Evolutionary conservation across 2,797 vertebrate genomes (phyloP).

Genomic region (Luscinia megarhynchos): DNA sequence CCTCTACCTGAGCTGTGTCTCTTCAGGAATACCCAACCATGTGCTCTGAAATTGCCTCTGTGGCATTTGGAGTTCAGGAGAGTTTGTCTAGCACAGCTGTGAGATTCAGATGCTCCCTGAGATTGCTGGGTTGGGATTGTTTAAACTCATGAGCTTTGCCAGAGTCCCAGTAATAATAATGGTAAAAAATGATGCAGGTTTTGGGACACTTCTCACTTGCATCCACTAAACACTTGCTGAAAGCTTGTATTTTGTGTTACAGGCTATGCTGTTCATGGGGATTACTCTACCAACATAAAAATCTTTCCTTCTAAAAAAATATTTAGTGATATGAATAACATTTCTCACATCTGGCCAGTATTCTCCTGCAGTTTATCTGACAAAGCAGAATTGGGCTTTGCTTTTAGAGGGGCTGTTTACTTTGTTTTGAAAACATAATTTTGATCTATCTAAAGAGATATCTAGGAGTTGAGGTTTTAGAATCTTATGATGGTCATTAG

Average conservation of each 20-base stretch:
- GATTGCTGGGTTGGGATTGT: background rate
- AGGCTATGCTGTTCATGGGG: accelerated
- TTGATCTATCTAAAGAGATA: background rate
- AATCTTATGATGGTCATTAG: background rate
- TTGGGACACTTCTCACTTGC: background rate
- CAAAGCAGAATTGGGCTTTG: background rate
- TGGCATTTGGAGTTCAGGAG: background rate
- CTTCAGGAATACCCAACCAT: background rate
- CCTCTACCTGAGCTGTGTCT: background rate
- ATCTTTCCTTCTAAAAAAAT: background rate
- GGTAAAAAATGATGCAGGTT: background rate
- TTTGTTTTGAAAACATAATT: background rate
- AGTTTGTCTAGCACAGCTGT: background rate
- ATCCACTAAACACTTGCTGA: background rate
- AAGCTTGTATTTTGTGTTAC: background rate
- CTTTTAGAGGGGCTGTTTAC: background rate
- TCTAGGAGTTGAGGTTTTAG: background rate
- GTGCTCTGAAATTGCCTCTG: background rate
- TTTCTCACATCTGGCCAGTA: background rate
- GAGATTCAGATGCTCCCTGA: background rate
- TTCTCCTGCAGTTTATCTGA: background rate
- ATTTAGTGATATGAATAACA: background rate
- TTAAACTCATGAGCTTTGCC: background rate
- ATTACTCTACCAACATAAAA: background rate
- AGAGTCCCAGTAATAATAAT: background rate